Evolutionary conservation across 2,797 vertebrate genomes (phyloP), one percentile per base, ranked within the genome.

Genomic region (Rhinoraja longicauda): DNA sequence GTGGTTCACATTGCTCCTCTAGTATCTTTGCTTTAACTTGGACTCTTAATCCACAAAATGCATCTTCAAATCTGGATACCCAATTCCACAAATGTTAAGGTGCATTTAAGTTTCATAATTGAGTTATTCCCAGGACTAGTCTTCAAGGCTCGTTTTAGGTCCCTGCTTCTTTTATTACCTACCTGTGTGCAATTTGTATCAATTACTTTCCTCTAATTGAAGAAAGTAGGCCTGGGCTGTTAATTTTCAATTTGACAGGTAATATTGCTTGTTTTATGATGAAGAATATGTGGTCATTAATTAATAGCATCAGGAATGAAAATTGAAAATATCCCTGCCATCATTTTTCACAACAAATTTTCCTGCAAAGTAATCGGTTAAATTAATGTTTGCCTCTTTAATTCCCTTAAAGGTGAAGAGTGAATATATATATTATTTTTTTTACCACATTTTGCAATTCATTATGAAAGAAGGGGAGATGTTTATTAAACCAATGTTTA

Each of bases 321-420:
- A 73, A 91, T 91, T 91, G 45, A 72, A 72, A 53, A 21, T 24
- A 73, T 36, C 90, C 13, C 8, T 13, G 10, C 70, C 32, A 53
- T 73, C 21, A 73, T 91, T 91, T 91, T 73, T 91, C 90, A 73
- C 39, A 73, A 53, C 36, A 91, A 24, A 26, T 5, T 24, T 62
- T 53, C 70, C 5, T 21, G 36, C 53, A 72, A 73, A 53, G 53
- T 17, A 29, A 45, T 36, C 24, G 53, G 73, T 91, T 91, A 91
- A 91, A 73, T 91, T 91, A 73, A 67, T 90, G 36, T 45, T 91
- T 91, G 67, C 90, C 39, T 45, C 39, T 91, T 91, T 72, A 73
- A 91, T 91, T 91, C 67, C 39, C 67, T 91, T 73, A 39, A 91
- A 15, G 90, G 26, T 53, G 26, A 73, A 64, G 4, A 53, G 53